phyloP scores from a whole-genome alignment of 2,113 vertebrate genomes.

The Elanus axillaris region DNA sequence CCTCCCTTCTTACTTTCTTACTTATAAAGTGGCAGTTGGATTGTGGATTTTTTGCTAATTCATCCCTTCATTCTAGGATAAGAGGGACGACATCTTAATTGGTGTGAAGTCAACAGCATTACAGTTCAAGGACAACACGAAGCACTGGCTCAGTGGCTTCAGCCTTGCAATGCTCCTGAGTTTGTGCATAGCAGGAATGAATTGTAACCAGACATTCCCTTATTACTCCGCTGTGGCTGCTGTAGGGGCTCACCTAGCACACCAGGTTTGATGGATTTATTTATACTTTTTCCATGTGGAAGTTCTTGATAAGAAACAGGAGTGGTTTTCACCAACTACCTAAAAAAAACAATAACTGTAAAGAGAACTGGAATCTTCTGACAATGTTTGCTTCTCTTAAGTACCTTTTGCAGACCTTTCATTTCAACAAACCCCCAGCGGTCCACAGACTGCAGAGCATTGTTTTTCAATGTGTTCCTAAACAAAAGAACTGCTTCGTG shows the following conservation, averaged over 20 bases:
- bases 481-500: background rate
- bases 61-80: constrained; percentile 78
- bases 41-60: background rate
- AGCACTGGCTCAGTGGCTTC: constrained; percentile 89
- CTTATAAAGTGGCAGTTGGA: background rate
- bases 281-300: background rate
- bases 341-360: background rate
- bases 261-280: constrained; percentile 78
- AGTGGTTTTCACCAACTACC: background rate
- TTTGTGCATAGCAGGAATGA: constrained; percentile 78
- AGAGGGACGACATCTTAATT: constrained; percentile 83
- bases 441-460: background rate
- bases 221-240: constrained; percentile 81
- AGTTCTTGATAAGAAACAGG: background rate
- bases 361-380: background rate
- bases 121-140: constrained; percentile 84
- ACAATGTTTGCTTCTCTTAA: background rate
- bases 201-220: constrained; percentile 79
- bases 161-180: constrained; percentile 81
- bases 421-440: background rate
- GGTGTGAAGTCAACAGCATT: constrained; percentile 93
- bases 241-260: constrained; percentile 75
- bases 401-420: background rate
- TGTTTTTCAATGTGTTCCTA: background rate
- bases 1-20: background rate